phyloP scores from a whole-genome alignment of 2,888 invertebrate species.

The Pelosia muscerda region DNA sequence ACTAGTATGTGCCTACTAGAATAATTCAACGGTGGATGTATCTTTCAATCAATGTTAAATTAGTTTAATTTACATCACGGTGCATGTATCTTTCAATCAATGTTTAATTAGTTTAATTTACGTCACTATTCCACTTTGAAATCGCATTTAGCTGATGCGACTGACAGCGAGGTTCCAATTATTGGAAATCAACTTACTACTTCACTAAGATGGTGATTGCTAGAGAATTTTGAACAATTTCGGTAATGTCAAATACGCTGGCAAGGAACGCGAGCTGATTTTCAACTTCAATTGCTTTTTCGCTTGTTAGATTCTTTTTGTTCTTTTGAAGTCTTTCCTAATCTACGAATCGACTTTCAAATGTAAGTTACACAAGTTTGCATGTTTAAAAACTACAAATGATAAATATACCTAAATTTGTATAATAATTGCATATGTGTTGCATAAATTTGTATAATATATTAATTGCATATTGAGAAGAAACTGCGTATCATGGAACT shows the following conservation, averaged over 20 bases:
- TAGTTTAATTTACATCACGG: not conserved
- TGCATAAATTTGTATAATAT: no score
- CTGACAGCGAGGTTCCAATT: slow-evolving; percentile 33
- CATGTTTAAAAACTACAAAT: not conserved
- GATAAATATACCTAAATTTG: no score
- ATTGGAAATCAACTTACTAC: slow-evolving; percentile 36
- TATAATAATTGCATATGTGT: no score
- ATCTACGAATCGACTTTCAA: not conserved
- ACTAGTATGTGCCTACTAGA: not conserved
- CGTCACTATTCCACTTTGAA: slow-evolving; percentile 27
- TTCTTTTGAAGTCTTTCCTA: slow-evolving; percentile 8
- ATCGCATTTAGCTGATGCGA: slow-evolving; percentile 33
- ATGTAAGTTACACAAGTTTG: not conserved
- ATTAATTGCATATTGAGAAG: no score
- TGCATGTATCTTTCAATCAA: slow-evolving; percentile 19
- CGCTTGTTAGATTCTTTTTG: slow-evolving; percentile 7
- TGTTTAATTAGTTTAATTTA: slow-evolving; percentile 31
- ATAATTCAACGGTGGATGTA: no score
- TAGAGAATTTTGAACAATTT: slow-evolving; percentile 38
- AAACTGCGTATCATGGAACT: no score
- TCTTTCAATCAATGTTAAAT: no score
- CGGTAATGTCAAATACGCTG: slow-evolving; percentile 39
- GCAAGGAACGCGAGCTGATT: slow-evolving; percentile 26
- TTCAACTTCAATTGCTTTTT: not conserved
- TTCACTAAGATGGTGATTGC: slow-evolving; percentile 45